A percentile compares a stretch with the other conserved stretches of the same genome.
Conservation (phyloP, 2,797 vertebrate genomes). For the Clarias fuscus region DNA sequence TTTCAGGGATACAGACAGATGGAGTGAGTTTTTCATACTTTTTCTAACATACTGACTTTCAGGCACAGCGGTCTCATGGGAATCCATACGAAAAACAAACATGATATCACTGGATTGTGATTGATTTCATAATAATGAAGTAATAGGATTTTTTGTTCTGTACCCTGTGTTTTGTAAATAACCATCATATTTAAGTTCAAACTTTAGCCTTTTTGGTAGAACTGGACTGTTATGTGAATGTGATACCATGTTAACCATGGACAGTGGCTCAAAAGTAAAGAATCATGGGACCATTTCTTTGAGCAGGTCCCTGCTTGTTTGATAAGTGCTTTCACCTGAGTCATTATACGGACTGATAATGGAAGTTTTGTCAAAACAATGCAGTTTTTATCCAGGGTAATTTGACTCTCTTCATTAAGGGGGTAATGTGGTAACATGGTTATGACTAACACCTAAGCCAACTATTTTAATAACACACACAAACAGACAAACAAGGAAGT, state of each 20-base stretch:
- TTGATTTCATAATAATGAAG: constrained; percentile 6
- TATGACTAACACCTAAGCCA: constrained; percentile 11
- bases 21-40: not conserved
- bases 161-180: constrained; percentile 6
- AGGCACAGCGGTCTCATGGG: not conserved
- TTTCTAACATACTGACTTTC: not conserved
- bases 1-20: not conserved
- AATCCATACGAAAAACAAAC: not conserved
- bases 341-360: constrained; percentile 26
- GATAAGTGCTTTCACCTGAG: constrained; percentile 43
- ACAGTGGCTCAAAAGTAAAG: constrained; percentile 28
- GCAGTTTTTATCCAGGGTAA: constrained; percentile 23
- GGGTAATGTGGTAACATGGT: not conserved
- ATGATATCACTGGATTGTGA: not conserved
- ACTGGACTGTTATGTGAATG: not conserved
- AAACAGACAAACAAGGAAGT: not conserved
- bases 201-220: not conserved
- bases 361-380: constrained; percentile 27
- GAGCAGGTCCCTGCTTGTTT: constrained; percentile 31
- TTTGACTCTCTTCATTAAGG: constrained; percentile 37
- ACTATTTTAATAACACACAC: not conserved
- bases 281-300: constrained; percentile 28
- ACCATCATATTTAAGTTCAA: not conserved
- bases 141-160: not conserved
- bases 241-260: constrained; percentile 3